Base-by-base conservation (phyloP, 2,113 vertebrate species). In the Phyllostomus hastatus region DNA sequence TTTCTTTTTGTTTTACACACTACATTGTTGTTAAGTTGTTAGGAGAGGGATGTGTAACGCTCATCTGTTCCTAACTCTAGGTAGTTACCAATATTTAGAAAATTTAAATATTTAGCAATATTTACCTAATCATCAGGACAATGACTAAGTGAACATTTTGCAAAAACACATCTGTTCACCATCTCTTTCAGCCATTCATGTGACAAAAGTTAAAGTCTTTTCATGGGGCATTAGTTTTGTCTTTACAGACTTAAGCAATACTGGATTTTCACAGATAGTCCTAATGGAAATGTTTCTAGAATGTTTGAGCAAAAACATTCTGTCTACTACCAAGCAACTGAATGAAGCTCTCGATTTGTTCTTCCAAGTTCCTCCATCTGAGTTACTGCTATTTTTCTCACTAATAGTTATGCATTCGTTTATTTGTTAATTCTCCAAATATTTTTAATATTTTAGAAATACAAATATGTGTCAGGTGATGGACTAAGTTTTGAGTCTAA, bases 171-270 rank as follows among this genome's bases (percentile, higher is more conserved):
- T 54, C 4, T 64, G 16, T 78, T 79, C 38, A 38, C 50, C 67
- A 24, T 83, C 5, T 73, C 16, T 79, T 46, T 88, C 35, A 24
- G 54, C 17, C 64, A 88, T 41, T 46, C 24, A 11, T 6, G 2
- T 57, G 19, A n/a, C 9, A 26, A 7, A 11, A n/a, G 31, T 28
- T 22, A n/a, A 73, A 78, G 26, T 75, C 54, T 59, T 67, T 46
- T 24, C 67, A 38, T 0, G 1, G 24, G 7, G 33, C 7, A 6
- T 2, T 46, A 1, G 1, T n/a, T 46, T 15, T 4, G 7, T 35
- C 8, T 67, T 54, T 50, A 54, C 7, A 78, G 72, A 2, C 54
- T 67, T 46, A 46, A 22, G 41, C 28, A 35, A 16, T 0, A 48
- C 2, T 22, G 16, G 3, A 5, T 69, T 10, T 35, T 24, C n/a